Percentiles rank a stretch among this genome's conserved stretches.
These are phyloP conservation scores for Xanthia icteritia DNA, from an alignment of 2,888 invertebrate genomes.

Conservation along the genomic window DNA sequence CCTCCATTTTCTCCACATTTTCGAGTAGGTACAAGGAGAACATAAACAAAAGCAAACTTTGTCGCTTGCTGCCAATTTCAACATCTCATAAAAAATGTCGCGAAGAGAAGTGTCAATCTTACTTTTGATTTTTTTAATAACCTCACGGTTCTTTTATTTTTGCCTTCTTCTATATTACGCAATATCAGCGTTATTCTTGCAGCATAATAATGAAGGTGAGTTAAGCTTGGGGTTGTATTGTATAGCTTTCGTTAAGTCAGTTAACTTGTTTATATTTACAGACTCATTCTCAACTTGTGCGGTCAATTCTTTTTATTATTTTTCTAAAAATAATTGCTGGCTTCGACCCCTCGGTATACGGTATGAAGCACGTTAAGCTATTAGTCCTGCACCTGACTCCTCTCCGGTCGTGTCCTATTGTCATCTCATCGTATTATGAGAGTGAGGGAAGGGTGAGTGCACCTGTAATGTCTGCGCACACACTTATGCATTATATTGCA, in stretches of 20 bases:
- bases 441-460: too few species aligned
- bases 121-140: slow-evolving; percentile 24
- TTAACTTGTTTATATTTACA: neutral
- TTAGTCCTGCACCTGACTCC: too few species aligned
- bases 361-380: neutral
- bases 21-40: slow-evolving; percentile 16
- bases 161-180: slow-evolving; percentile 9
- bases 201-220: neutral
- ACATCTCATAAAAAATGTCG: slow-evolving; percentile 29
- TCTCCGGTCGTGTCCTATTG: too few species aligned
- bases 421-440: too few species aligned
- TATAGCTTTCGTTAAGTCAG: slow-evolving; percentile 3
- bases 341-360: neutral
- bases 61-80: slow-evolving; percentile 25
- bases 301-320: neutral
- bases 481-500: too few species aligned
- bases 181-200: slow-evolving; percentile 6
- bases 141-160: neutral
- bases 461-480: too few species aligned
- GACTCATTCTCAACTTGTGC: neutral
- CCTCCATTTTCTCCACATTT: slow-evolving; percentile 30
- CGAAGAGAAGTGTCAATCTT: slow-evolving; percentile 43
- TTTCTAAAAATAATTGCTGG: neutral
- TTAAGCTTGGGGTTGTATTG: neutral
- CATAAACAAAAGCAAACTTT: slow-evolving; percentile 41